Conservation (phyloP, 2,797 vertebrate species). For the Prionace glauca region DNA sequence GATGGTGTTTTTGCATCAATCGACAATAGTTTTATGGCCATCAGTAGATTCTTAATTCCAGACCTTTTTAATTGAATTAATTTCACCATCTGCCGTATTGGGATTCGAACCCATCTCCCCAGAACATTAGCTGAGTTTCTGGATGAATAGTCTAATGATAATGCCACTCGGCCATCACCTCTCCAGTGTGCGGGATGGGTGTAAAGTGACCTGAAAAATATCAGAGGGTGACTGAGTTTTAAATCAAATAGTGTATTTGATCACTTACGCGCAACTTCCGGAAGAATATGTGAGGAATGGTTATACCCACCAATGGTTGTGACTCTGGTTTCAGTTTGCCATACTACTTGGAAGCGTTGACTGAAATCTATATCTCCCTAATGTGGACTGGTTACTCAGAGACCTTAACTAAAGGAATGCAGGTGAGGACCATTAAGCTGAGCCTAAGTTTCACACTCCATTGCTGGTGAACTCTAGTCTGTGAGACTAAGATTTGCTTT, state of each 20-base stretch:
- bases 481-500: not conserved
- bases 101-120: too few species aligned
- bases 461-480: too few species aligned
- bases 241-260: not conserved
- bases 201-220: not conserved
- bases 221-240: not conserved
- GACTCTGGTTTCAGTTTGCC: not conserved
- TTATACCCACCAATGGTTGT: not conserved
- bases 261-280: not conserved
- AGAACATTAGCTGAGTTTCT: too few species aligned
- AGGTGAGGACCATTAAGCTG: not conserved
- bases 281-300: not conserved
- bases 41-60: too few species aligned
- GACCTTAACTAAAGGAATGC: not conserved
- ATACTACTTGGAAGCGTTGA: constrained; percentile 57
- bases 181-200: not conserved
- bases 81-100: too few species aligned
- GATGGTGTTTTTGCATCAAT: too few species aligned
- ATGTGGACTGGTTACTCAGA: constrained; percentile 57
- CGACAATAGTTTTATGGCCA: too few species aligned
- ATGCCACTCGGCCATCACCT: too few species aligned
- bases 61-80: too few species aligned
- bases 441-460: not conserved
- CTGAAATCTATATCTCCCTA: constrained; percentile 64
- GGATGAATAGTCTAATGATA: too few species aligned